These are phyloP conservation scores for Lagopus muta DNA, from an alignment of 2,113 vertebrate species.

Conservation along the genomic window DNA sequence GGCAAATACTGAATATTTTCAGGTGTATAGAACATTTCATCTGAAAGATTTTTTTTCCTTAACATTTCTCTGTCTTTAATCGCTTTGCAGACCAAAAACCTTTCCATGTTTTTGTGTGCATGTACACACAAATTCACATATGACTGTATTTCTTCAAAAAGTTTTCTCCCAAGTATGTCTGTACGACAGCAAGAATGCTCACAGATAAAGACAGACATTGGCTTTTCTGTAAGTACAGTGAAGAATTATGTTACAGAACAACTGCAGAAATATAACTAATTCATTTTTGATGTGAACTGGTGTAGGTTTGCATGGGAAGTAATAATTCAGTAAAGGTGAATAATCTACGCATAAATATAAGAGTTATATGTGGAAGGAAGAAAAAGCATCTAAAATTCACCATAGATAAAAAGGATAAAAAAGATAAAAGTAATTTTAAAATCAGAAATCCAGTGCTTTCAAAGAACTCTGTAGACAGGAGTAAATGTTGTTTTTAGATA, in stretches of 20 bases:
- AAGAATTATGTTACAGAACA: background rate
- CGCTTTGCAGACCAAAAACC: background rate
- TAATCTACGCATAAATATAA: background rate
- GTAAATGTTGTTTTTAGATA: background rate
- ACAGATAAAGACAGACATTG: background rate
- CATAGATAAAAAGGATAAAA: background rate
- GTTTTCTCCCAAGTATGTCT: background rate
- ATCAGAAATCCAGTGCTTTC: background rate
- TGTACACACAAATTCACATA: rapidly evolving
- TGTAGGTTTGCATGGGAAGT: background rate
- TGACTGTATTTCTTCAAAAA: background rate
- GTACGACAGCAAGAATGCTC: background rate
- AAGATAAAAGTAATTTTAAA: background rate
- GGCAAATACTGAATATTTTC: background rate
- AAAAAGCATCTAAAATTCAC: background rate
- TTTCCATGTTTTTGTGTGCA: background rate
- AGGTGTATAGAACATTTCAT: background rate
- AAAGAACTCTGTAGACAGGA: background rate
- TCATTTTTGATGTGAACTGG: background rate
- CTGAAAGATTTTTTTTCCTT: background rate
- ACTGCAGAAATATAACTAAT: background rate
- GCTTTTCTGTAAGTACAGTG: background rate
- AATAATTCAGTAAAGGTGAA: background rate
- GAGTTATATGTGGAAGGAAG: background rate
- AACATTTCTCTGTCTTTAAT: background rate